phyloP scores from a whole-genome alignment of 2,888 invertebrate genomes.

The Leptothorax acervorum region DNA sequence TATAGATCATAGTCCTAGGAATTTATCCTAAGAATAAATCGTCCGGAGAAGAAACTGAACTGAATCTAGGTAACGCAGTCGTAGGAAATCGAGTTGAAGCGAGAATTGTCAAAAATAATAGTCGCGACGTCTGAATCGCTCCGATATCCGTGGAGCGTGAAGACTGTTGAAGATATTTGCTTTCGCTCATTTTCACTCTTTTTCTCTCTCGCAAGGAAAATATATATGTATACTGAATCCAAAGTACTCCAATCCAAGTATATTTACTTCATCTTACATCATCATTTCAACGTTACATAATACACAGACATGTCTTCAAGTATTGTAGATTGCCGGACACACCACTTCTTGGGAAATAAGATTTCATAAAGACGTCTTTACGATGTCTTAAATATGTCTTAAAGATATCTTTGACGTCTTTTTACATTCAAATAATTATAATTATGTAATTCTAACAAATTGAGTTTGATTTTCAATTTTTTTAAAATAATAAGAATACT shows the following conservation, averaged over 20 bases:
- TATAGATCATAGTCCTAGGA: conserved; percentile 53
- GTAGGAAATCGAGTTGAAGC: conserved; percentile 19
- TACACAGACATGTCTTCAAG: no score
- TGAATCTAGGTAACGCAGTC: conserved; percentile 2
- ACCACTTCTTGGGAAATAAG: neutral
- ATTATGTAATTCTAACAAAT: neutral
- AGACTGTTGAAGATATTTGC: neutral
- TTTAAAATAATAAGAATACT: no score
- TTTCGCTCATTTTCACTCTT: neutral
- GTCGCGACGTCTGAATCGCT: neutral
- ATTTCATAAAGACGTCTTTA: no score
- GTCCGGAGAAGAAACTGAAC: neutral
- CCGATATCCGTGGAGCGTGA: neutral
- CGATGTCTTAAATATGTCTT: no score
- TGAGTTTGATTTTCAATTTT: no score
- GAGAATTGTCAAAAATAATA: conserved; percentile 24
- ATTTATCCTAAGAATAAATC: conserved; percentile 58
- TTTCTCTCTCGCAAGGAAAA: neutral
- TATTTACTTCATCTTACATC: no score
- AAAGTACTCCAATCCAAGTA: neutral
- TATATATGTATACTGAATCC: neutral
- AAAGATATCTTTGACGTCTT: no score
- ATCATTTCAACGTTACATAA: no score
- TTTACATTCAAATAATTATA: neutral
- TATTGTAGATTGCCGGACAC: neutral